These are phyloP conservation scores for Rhinoptilus africanus DNA, from an alignment of 2,113 vertebrate species.

Conservation along the genomic window DNA sequence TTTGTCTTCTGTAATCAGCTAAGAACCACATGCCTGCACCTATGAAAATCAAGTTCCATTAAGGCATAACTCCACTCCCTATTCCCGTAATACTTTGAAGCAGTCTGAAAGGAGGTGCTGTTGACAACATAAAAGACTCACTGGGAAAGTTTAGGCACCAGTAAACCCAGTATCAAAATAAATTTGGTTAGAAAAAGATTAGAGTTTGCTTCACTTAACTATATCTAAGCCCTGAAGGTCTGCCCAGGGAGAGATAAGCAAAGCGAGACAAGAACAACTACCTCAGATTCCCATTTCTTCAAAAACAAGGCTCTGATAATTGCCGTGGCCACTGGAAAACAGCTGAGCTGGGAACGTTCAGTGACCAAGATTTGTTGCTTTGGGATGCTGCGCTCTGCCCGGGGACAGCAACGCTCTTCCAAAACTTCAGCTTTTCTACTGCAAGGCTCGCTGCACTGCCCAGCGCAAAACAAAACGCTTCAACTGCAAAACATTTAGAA, in stretches of 20 bases:
- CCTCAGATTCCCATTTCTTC: neutral
- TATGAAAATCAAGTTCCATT: neutral
- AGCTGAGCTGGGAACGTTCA: neutral
- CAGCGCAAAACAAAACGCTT: neutral
- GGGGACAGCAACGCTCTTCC: neutral
- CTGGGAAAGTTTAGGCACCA: neutral
- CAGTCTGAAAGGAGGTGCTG: neutral
- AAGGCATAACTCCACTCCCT: conserved; percentile 8
- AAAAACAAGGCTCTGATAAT: neutral
- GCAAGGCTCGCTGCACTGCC: neutral
- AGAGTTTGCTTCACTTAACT: neutral
- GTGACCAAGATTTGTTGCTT: neutral
- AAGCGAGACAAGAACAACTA: neutral
- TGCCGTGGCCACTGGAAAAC: neutral
- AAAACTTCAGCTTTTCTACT: neutral
- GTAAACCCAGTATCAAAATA: neutral
- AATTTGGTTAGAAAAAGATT: conserved; percentile 14
- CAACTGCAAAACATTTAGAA: neutral
- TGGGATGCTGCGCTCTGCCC: neutral
- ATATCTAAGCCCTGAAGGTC: neutral
- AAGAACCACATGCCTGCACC: neutral
- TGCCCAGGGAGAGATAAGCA: neutral
- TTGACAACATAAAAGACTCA: neutral
- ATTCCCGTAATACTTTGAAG: neutral
- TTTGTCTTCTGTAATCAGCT: neutral